Evolutionary conservation across 2,888 invertebrate species (phyloP), one percentile per base, ranked within the genome.

Genomic region (Nemapogon koenigi): DNA sequence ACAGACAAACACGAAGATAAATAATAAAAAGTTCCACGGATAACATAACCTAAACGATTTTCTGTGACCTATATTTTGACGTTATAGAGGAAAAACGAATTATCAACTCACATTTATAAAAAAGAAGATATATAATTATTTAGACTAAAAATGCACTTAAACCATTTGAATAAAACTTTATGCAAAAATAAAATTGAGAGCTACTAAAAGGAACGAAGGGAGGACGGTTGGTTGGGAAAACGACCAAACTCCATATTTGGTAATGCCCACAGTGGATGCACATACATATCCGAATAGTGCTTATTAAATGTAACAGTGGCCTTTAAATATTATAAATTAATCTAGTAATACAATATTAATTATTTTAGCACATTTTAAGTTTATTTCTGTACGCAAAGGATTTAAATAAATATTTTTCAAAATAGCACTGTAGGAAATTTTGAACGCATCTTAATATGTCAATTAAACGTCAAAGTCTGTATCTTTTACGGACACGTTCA

Each of bases 191-290:
- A 72, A 75, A 70, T 68, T 62, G 70, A 75, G 70, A 76, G 70
- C 73, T 67, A 66, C 71, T 73, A 72, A n/a, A n/a, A 63, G 73
- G 72, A 76, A 65, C 66, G 76, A 75, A 79, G 76, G 76, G 75
- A 75, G 75, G 73, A 72, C 75, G 76, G 76, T 75, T 73, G 76
- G 79, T 6, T 7, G 27, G 27, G 26, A 25, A 27, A 35, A 25
- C 17, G 81, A 81, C 79, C 81, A 75, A 83, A 82, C 81, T 81
- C 84, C 84, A 83, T 84, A 84, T 84, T 84, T 83, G 84, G 84
- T 82, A 82, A 83, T 83, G 83, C 79, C 71, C 78, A 68, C 67
- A 69, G 73, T 60, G 59, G 62, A n/a, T n/a, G n/a, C n/a, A n/a
- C n/a, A n/a, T n/a, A n/a, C n/a, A n/a, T n/a, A n/a, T n/a, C n/a